These are phyloP conservation scores for Pseudorhiza aurosa DNA, from an alignment of 30 jellyfish, hydroid and myxozoan genomes.

Conservation along the genomic window DNA sequence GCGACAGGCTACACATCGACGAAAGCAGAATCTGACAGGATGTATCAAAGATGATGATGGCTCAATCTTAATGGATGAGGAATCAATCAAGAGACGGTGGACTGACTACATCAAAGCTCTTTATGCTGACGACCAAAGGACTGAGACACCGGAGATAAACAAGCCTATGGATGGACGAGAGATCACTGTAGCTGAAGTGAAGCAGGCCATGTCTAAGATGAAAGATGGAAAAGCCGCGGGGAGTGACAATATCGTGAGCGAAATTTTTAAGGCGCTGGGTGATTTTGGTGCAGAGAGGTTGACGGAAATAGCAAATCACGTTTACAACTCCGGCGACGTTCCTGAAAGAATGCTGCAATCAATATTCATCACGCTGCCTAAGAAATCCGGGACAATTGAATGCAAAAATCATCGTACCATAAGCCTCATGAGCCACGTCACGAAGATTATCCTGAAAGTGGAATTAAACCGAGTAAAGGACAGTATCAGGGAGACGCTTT, in stretches of 20 bases:
- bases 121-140: slow-evolving; percentile 18
- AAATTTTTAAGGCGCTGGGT: neutral
- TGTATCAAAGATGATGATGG: slow-evolving; percentile 30
- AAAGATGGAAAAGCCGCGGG: slow-evolving; percentile 28
- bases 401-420: slow-evolving; percentile 28
- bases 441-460: slow-evolving; percentile 7
- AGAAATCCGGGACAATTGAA: slow-evolving; percentile 37
- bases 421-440: slow-evolving; percentile 28
- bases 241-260: neutral
- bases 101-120: slow-evolving; percentile 12
- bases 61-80: slow-evolving; percentile 29
- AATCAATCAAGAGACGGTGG: slow-evolving; percentile 26
- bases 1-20: neutral
- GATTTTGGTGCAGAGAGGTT: slow-evolving; percentile 12
- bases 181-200: neutral
- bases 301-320: slow-evolving; percentile 2
- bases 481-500: neutral
- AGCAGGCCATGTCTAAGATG: slow-evolving; percentile 18
- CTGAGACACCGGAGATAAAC: neutral
- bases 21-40: slow-evolving; percentile 9
- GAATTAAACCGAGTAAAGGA: slow-evolving; percentile 7
- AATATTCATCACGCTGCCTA: slow-evolving; percentile 1
- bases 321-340: slow-evolving; percentile 8
- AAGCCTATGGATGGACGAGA: neutral
- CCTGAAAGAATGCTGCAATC: neutral